Evolutionary conservation across 2,797 vertebrate genomes (phyloP).

Genomic region (Poeciliopsis presidionis): DNA sequence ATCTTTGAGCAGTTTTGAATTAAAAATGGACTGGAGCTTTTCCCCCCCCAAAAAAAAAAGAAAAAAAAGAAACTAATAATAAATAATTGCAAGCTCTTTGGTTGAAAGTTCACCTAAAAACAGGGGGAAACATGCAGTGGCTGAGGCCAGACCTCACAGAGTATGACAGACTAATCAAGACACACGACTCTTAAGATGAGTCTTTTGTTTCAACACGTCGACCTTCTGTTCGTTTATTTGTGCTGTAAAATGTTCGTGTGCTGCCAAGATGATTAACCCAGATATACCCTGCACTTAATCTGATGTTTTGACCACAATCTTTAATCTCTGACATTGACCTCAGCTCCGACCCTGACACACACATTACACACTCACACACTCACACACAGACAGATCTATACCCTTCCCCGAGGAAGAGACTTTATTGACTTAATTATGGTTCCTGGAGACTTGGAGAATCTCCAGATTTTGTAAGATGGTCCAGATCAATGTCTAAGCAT

Average conservation of each 20-base stretch:
- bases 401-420: background rate
- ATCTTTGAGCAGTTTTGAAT: background rate
- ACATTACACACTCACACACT: background rate
- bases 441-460: background rate
- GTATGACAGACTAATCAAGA: constrained; percentile 15
- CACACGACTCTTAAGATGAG: constrained; percentile 2
- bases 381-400: background rate
- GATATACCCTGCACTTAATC: constrained; percentile 49
- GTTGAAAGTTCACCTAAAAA: constrained; percentile 1
- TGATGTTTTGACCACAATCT: constrained; percentile 62
- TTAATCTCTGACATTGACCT: constrained; percentile 48
- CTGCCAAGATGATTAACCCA: constrained; percentile 24
- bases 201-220: background rate
- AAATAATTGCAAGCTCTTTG: constrained; percentile 3
- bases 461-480: background rate
- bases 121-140: constrained; percentile 4
- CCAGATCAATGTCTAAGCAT: background rate
- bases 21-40: background rate
- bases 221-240: background rate
- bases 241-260: constrained; percentile 12
- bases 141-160: background rate
- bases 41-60: background rate
- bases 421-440: constrained; percentile 5
- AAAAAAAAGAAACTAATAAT: background rate
- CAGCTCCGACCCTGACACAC: constrained; percentile 9